Evolutionary conservation across 2,888 invertebrate genomes (phyloP).

Genomic region (Plebejus argus): DNA sequence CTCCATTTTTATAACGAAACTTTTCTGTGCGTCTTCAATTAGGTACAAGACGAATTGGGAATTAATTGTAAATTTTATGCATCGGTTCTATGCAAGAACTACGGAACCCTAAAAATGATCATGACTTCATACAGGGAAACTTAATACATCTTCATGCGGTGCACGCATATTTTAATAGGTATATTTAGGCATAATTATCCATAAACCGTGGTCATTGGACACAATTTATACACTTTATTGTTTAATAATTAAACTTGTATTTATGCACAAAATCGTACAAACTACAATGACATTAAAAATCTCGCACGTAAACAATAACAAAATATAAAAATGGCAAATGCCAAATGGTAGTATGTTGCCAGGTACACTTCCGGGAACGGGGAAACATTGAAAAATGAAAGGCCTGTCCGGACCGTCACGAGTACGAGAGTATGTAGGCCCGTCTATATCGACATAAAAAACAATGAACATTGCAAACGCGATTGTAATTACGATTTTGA

Average conservation of each 20-base stretch:
- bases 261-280: neutral
- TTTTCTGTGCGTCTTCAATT: neutral
- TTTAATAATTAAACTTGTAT: neutral
- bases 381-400: no score
- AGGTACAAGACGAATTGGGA: neutral
- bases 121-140: neutral
- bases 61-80: neutral
- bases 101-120: no score
- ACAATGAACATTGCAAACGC: no score
- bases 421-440: no score
- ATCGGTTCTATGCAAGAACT: neutral
- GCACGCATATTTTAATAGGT: neutral
- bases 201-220: neutral
- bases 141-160: neutral
- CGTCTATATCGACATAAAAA: no score
- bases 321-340: no score
- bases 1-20: slow-evolving; percentile 46
- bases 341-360: no score
- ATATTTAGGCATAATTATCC: neutral
- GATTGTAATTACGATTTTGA: no score
- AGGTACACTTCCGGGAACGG: no score
- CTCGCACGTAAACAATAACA: slow-evolving; percentile 26
- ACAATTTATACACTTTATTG: neutral
- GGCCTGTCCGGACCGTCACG: no score
- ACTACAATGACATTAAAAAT: neutral